Conservation (phyloP, 2,797 vertebrate species). For the Perodicticus potto region DNA sequence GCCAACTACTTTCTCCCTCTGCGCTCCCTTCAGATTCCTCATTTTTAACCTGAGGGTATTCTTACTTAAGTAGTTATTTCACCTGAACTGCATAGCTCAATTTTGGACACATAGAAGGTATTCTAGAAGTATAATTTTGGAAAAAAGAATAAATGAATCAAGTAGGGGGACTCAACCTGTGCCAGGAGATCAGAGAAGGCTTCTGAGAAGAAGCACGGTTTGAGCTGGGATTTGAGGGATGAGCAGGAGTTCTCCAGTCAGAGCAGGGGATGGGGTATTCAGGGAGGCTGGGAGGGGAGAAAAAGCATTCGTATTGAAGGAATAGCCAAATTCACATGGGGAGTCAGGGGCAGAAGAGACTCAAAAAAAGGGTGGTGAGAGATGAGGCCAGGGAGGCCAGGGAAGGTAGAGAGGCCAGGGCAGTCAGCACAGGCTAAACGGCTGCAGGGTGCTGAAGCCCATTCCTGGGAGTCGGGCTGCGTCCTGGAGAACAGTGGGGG, state of each 20-base stretch:
- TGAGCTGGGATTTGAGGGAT: neutral
- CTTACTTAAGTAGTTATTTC: neutral
- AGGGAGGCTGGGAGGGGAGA: too few species aligned
- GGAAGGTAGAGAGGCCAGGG: fast-evolving
- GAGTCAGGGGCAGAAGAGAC: neutral
- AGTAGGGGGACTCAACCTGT: neutral
- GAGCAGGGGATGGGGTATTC: neutral
- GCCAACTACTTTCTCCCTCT: neutral
- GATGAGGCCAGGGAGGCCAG: neutral
- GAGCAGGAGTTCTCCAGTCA: neutral
- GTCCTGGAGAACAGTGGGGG: neutral
- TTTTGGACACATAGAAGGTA: neutral
- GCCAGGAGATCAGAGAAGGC: neutral
- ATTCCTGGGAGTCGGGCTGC: neutral
- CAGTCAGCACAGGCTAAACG: neutral
- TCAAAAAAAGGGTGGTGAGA: neutral
- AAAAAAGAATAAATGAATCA: neutral
- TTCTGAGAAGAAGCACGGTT: neutral
- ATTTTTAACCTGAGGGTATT: neutral
- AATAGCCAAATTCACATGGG: neutral
- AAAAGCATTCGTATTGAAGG: neutral
- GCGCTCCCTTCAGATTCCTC: neutral
- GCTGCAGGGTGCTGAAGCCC: fast-evolving
- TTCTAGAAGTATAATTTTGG: neutral
- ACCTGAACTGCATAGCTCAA: neutral